These are phyloP conservation scores for Ia io DNA, from an alignment of 2,113 vertebrate genomes.

Conservation along the genomic window DNA sequence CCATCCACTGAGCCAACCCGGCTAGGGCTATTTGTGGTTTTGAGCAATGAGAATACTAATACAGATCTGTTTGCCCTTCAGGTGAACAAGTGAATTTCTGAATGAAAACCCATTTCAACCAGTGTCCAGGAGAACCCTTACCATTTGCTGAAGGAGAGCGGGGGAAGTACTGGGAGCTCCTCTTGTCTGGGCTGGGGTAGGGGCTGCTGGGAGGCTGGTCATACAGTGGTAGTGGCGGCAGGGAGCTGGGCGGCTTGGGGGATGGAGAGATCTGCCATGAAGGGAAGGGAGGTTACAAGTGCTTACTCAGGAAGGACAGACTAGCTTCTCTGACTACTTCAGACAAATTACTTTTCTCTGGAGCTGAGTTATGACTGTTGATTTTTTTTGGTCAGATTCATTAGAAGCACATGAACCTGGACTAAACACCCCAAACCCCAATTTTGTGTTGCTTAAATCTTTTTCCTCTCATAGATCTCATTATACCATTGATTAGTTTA, in stretches of 20 bases:
- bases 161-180: conserved; percentile 89
- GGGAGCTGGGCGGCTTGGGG: conserved; percentile 85
- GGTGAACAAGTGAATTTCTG: not conserved
- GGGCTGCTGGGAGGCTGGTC: conserved; percentile 94
- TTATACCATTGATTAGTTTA: conserved; percentile 8
- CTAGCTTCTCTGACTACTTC: not conserved
- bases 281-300: not conserved
- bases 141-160: conserved; percentile 92
- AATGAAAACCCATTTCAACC: not conserved
- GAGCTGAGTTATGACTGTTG: not conserved
- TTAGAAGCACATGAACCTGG: not conserved
- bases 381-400: not conserved
- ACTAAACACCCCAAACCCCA: not conserved
- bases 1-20: too few relatives aligned
- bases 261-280: conserved; percentile 83
- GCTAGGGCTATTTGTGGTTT: not conserved
- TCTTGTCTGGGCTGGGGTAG: conserved; percentile 91
- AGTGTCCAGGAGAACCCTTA: conserved; percentile 64
- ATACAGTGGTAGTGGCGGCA: conserved; percentile 92
- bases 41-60: not conserved
- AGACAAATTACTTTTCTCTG: not conserved
- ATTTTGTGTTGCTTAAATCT: not conserved
- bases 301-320: not conserved
- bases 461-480: not conserved
- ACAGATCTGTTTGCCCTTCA: not conserved